phyloP scores from a whole-genome alignment of 2,888 invertebrate species.

The Chirona hameri region DNA sequence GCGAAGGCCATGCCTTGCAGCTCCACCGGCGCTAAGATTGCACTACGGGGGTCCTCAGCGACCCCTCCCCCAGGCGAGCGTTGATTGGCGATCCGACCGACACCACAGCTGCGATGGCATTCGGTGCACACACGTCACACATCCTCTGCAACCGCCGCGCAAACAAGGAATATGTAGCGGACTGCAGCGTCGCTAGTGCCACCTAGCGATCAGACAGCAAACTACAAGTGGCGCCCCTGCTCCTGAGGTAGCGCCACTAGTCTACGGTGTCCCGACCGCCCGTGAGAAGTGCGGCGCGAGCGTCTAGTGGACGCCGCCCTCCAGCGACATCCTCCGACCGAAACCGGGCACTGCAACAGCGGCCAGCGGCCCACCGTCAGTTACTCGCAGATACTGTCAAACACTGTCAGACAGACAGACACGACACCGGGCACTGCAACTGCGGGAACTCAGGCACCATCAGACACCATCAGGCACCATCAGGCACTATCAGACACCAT shows the following conservation, averaged over 20 bases:
- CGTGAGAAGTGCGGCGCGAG: neutral
- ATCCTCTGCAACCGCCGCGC: neutral
- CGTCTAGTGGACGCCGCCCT: neutral
- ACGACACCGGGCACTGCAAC: neutral
- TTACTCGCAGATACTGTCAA: neutral
- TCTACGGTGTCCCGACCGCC: neutral
- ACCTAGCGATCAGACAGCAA: neutral
- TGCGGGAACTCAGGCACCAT: neutral
- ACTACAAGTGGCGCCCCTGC: neutral
- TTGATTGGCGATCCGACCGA: too few species aligned
- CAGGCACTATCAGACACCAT: too few species aligned
- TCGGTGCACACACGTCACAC: too few species aligned
- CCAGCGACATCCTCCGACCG: neutral
- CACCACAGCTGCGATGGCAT: too few species aligned
- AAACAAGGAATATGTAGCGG: neutral
- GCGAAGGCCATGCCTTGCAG: too few species aligned
- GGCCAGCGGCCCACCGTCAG: too few species aligned
- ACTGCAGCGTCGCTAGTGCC: neutral
- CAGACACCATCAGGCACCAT: neutral
- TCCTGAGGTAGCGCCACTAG: neutral
- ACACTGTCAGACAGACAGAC: neutral
- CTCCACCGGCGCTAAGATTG: too few species aligned
- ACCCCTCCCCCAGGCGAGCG: too few species aligned
- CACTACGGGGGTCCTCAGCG: too few species aligned
- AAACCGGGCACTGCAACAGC: slow-evolving; percentile 2